Conservation (phyloP, 2,113 vertebrate species). For the Siphamia tubifer region DNA sequence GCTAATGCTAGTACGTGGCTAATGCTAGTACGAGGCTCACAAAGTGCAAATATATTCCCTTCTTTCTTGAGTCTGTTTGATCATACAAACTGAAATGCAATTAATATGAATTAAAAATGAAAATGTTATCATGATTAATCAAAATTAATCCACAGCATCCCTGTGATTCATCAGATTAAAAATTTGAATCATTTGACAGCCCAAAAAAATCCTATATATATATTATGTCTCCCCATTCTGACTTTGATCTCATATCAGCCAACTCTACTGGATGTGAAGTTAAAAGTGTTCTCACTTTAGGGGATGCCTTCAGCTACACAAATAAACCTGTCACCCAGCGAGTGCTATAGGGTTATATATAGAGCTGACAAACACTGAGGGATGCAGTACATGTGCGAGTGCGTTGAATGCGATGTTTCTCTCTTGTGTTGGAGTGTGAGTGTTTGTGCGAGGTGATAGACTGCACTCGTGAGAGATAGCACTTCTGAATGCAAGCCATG, state of each 20-base stretch:
- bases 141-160: no score
- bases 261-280: not conserved
- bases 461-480: constrained; percentile 34
- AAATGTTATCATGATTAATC: no score
- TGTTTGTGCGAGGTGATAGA: constrained; percentile 38
- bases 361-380: constrained; percentile 48
- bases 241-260: not conserved
- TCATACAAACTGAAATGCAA: no score
- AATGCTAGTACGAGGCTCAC: no score
- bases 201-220: no score
- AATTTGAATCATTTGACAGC: no score
- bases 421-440: constrained; percentile 40
- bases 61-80: no score
- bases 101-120: no score
- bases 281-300: constrained; percentile 20
- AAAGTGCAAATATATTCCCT: no score
- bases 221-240: no score
- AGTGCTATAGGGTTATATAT: constrained; percentile 46
- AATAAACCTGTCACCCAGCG: constrained; percentile 59
- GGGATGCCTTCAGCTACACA: constrained; percentile 33
- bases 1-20: no score
- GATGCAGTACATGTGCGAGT: constrained; percentile 54
- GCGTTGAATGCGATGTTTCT: constrained; percentile 29
- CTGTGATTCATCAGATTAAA: no score
- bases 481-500: constrained; percentile 40